Conservation (phyloP, 2,888 invertebrate genomes). For the Eulithis prunata region DNA sequence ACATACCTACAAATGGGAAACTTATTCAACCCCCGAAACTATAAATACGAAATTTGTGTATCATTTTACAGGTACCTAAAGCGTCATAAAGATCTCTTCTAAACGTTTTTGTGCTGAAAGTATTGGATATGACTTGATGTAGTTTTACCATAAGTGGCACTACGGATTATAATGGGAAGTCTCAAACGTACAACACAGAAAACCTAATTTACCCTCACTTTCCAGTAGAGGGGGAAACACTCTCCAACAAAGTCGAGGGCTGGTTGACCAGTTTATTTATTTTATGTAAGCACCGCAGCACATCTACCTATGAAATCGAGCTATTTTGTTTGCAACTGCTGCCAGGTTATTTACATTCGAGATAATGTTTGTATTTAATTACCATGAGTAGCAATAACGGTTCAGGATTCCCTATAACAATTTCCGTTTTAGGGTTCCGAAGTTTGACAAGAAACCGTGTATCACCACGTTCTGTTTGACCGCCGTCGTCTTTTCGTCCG, state of each 20-base stretch:
- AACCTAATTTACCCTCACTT: too few relatives aligned
- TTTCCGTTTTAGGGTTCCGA: constrained; percentile 15
- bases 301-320: constrained; percentile 1
- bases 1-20: background rate
- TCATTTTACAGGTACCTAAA: too few relatives aligned
- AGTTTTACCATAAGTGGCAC: too few relatives aligned
- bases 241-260: background rate
- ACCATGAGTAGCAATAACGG: constrained; percentile 21
- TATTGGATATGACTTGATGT: too few relatives aligned
- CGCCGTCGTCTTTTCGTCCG: too few relatives aligned
- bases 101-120: too few relatives aligned
- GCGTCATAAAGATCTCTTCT: too few relatives aligned
- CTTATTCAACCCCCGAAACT: background rate
- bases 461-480: too few relatives aligned
- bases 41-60: background rate
- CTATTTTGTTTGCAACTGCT: constrained; percentile 10
- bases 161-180: too few relatives aligned
- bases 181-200: too few relatives aligned
- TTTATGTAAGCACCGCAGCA: background rate
- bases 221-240: too few relatives aligned
- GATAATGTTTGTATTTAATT: constrained; percentile 34
- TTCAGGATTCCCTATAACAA: constrained; percentile 14
- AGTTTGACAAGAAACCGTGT: too few relatives aligned
- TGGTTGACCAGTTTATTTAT: background rate
- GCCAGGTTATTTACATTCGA: constrained; percentile 23